Conservation (phyloP, 2,797 vertebrate genomes). For the Delichon dasypus region DNA sequence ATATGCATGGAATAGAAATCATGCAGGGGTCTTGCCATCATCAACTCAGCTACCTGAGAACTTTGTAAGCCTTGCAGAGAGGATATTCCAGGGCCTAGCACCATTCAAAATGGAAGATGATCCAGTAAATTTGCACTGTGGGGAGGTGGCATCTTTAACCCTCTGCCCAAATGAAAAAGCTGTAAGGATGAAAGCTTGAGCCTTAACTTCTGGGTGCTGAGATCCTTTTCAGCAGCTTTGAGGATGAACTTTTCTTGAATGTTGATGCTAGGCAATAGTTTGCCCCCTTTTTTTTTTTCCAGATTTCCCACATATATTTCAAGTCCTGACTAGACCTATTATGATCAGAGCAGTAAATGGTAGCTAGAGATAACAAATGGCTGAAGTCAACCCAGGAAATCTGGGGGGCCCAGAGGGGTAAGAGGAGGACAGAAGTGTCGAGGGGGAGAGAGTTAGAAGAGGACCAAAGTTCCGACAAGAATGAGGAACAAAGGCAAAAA, state of each 20-base stretch:
- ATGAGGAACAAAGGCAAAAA: neutral
- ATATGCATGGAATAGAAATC: neutral
- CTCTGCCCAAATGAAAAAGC: neutral
- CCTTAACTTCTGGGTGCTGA: neutral
- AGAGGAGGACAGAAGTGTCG: neutral
- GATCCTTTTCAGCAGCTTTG: neutral
- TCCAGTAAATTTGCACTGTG: neutral
- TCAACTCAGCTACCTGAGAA: neutral
- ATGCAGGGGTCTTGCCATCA: neutral
- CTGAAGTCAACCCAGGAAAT: neutral
- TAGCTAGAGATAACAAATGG: neutral
- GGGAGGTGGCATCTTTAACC: neutral
- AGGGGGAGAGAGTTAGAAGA: neutral
- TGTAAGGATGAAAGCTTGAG: neutral
- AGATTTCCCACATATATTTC: neutral
- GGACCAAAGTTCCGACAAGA: neutral
- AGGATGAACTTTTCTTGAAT: neutral
- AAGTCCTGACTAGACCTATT: neutral
- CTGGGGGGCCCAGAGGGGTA: too few species aligned
- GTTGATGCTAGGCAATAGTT: neutral
- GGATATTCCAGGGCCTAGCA: neutral
- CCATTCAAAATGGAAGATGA: neutral
- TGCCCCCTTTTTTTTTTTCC: neutral
- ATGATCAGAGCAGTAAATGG: neutral
- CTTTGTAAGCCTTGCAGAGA: neutral